phyloP scores from a whole-genome alignment of 2,888 invertebrate species.

The Germaria angustata region DNA sequence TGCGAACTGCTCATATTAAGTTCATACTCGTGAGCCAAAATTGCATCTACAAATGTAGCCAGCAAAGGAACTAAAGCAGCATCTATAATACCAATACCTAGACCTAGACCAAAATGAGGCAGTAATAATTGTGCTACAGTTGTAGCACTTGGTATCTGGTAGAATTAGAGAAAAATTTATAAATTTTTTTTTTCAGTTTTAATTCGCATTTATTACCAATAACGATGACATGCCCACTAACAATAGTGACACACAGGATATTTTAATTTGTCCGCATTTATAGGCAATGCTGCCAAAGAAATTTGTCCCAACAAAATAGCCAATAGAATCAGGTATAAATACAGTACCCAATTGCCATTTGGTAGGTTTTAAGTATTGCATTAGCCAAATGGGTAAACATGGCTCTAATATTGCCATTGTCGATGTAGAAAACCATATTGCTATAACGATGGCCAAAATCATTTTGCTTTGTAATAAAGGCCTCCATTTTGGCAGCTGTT shows the following conservation, averaged over 20 bases:
- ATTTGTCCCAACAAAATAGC: slow-evolving; percentile 90
- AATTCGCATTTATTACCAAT: slow-evolving; percentile 79
- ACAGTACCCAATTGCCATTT: slow-evolving; percentile 89
- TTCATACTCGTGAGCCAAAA: slow-evolving; percentile 76
- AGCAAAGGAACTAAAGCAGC: slow-evolving; percentile 89
- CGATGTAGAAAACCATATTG: slow-evolving; percentile 89
- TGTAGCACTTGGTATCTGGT: slow-evolving; percentile 84
- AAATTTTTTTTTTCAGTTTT: neutral
- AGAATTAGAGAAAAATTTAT: neutral
- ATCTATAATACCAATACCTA: slow-evolving; percentile 90
- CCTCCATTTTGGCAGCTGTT: slow-evolving; percentile 80
- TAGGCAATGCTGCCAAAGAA: slow-evolving; percentile 86
- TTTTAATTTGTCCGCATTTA: slow-evolving; percentile 84
- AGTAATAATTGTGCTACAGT: slow-evolving; percentile 84
- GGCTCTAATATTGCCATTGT: slow-evolving; percentile 92
- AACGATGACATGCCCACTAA: slow-evolving; percentile 84
- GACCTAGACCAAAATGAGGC: slow-evolving; percentile 89
- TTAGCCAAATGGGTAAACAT: slow-evolving; percentile 90
- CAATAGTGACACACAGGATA: slow-evolving; percentile 84
- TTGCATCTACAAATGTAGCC: slow-evolving; percentile 85
- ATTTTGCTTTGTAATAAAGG: slow-evolving; percentile 83
- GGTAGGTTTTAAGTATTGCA: slow-evolving; percentile 80
- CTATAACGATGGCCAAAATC: slow-evolving; percentile 84
- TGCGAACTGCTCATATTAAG: slow-evolving; percentile 50
- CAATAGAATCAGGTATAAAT: slow-evolving; percentile 91